These are phyloP conservation scores for Eurytoma adleriae DNA, from an alignment of 2,888 invertebrate species.

Conservation along the genomic window DNA sequence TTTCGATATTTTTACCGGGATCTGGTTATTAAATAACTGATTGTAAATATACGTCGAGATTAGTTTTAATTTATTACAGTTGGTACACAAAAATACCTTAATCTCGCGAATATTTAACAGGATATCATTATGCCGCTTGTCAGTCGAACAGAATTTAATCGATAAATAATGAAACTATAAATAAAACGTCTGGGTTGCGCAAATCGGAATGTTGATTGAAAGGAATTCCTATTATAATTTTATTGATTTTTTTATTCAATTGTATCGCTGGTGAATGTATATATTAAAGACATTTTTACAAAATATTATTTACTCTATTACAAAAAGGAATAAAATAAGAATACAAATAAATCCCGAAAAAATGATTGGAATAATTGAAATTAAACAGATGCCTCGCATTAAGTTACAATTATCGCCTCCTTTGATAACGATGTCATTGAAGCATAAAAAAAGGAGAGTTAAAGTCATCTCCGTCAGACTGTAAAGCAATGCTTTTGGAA, in stretches of 20 bases:
- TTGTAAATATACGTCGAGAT: conserved; percentile 2
- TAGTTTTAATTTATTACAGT: conserved; percentile 23
- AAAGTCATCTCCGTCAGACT: background rate
- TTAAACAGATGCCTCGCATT: background rate
- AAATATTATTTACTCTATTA: background rate
- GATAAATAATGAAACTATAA: too few relatives aligned
- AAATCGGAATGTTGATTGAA: background rate
- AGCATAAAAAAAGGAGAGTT: background rate
- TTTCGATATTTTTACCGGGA: conserved; percentile 17
- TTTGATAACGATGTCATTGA: conserved; percentile 22
- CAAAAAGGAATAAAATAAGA: background rate
- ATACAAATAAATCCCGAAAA: background rate
- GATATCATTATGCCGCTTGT: conserved; percentile 18
- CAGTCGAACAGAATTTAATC: background rate
- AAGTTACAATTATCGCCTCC: background rate
- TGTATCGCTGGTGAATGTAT: background rate
- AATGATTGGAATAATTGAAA: conserved; percentile 9
- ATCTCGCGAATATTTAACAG: conserved; percentile 32
- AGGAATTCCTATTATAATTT: conserved; percentile 5
- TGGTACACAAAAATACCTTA: conserved; percentile 1
- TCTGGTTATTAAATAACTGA: conserved; percentile 19
- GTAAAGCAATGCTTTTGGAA: background rate
- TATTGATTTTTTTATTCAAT: background rate
- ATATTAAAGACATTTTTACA: background rate
- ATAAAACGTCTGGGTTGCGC: too few relatives aligned